Evolutionary conservation across 2,888 invertebrate species (phyloP), one percentile per base, ranked within the genome.

Genomic region (Mactromeris polynyma): DNA sequence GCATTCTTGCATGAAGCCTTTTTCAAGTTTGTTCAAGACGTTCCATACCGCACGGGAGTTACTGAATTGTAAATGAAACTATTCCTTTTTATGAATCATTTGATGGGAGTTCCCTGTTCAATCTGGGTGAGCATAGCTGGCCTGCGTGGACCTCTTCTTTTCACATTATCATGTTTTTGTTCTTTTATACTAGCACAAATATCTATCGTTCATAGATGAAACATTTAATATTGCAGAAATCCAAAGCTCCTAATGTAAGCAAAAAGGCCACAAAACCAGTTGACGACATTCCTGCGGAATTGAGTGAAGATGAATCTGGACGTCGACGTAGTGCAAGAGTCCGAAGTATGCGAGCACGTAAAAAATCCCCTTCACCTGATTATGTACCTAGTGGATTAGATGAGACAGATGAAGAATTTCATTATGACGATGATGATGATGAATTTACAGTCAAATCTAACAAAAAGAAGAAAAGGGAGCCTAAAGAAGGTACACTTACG

Each of bases 251-350:
- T 2, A 26, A 64, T 26, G 58, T 4, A 11, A 26, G 9, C 0
- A 64, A 64, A 26, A 73, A 69, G 1, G 33, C 2, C 14, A 33
- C 31, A 33, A 69, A 73, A 2, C 14, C 2, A 26, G 19, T 73
- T 17, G 73, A 73, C 31, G 85, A 89, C 54, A 80, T 11, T 9
- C 73, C 88, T 51, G 42, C 79, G 3, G 80, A 85, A 33, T 86
- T 86, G 6, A 91, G 90, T 82, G 92, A 90, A 31, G 91, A 90
- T 2, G 86, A 90, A 4, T 78, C 84, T 17, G 93, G 93, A 2
- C 58, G 90, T 31, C 83, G 94, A 26, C 73, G 94, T 38, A 94
- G 94, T 89, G 85, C 88, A 36, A 86, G 94, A 14, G 94, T 94
- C 4, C 86, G 89, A 51, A 90, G 82, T 21, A 54, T 92, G 81